Percentiles rank a stretch among this genome's conserved stretches.
phyloP scores from a whole-genome alignment of 1,140 invertebrate species.

The Drosophila truncata region DNA sequence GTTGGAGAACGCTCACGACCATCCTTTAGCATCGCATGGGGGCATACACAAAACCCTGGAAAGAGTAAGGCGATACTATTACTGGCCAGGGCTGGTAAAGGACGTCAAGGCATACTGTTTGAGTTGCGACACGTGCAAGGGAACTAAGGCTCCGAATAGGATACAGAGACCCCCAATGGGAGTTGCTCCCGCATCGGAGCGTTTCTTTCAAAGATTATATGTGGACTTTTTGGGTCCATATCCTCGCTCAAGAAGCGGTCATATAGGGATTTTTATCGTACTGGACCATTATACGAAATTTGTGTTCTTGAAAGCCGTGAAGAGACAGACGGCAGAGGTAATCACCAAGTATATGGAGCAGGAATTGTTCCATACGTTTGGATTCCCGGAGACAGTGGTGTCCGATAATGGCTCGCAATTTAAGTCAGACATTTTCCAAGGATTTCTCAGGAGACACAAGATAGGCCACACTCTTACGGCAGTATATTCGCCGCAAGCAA shows the following conservation, averaged over 20 bases:
- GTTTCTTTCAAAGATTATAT: no score
- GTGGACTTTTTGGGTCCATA: no score
- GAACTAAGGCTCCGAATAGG: constrained; percentile 15
- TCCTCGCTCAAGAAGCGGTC: no score
- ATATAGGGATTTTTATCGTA: no score
- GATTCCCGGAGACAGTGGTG: not conserved
- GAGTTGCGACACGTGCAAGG: constrained; percentile 16
- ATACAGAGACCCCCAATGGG: constrained; percentile 22
- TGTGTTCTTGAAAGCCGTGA: not conserved
- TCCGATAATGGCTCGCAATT: constrained; percentile 22
- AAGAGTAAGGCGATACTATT: constrained; percentile 9
- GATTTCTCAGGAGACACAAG: no score
- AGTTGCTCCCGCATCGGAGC: not conserved
- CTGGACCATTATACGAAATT: no score
- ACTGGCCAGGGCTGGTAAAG: constrained; percentile 19
- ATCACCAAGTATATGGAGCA: constrained; percentile 21
- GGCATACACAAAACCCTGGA: constrained; percentile 12
- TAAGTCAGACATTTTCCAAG: no score
- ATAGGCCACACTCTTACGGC: no score
- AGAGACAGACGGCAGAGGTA: not conserved
- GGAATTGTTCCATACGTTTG: constrained; percentile 38
- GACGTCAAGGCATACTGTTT: constrained; percentile 14
- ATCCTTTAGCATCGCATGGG: constrained; percentile 5
- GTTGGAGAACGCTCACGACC: constrained; percentile 5
- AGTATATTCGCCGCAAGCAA: no score